Evolutionary conservation across 2,797 vertebrate species (phyloP).

Genomic region (Ctenopoma kingsleyae): DNA sequence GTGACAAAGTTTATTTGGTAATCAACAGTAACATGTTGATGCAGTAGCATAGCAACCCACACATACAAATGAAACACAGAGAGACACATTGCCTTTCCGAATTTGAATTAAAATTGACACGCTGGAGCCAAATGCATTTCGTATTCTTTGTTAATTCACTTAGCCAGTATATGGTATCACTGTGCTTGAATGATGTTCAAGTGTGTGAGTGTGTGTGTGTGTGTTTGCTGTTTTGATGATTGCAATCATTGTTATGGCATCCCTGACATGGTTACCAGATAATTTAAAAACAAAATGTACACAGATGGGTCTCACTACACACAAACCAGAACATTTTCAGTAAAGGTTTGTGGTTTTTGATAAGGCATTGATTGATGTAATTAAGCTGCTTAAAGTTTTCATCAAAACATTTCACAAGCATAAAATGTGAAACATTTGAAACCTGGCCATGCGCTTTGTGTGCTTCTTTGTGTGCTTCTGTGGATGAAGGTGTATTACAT

Average conservation of each 20-base stretch:
- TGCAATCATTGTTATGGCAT: slow-evolving; percentile 66
- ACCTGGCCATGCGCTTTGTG: slow-evolving; percentile 1
- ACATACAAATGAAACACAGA: slow-evolving; percentile 55
- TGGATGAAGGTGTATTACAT: neutral
- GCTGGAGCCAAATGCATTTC: slow-evolving; percentile 33
- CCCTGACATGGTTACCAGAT: slow-evolving; percentile 63
- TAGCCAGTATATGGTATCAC: slow-evolving; percentile 44
- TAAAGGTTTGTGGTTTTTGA: slow-evolving; percentile 20
- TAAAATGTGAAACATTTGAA: slow-evolving; percentile 16
- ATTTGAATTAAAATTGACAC: slow-evolving; percentile 45
- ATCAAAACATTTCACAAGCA: slow-evolving; percentile 18
- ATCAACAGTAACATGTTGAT: slow-evolving; percentile 49
- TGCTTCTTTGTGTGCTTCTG: neutral
- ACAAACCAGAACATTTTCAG: slow-evolving; percentile 11
- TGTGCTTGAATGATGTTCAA: slow-evolving; percentile 24
- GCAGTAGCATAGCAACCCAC: slow-evolving; percentile 69
- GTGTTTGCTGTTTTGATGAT: slow-evolving; percentile 59
- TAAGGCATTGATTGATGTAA: slow-evolving; percentile 5
- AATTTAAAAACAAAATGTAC: slow-evolving; percentile 57
- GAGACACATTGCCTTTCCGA: slow-evolving; percentile 9
- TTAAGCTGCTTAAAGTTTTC: slow-evolving; percentile 16
- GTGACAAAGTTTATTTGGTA: slow-evolving; percentile 54
- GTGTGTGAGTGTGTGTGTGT: slow-evolving; percentile 12
- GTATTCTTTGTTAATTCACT: slow-evolving; percentile 39
- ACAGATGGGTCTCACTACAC: slow-evolving; percentile 23